Base-by-base conservation (phyloP, 1,140 invertebrate species). In the Anadara kagoshimensis region DNA sequence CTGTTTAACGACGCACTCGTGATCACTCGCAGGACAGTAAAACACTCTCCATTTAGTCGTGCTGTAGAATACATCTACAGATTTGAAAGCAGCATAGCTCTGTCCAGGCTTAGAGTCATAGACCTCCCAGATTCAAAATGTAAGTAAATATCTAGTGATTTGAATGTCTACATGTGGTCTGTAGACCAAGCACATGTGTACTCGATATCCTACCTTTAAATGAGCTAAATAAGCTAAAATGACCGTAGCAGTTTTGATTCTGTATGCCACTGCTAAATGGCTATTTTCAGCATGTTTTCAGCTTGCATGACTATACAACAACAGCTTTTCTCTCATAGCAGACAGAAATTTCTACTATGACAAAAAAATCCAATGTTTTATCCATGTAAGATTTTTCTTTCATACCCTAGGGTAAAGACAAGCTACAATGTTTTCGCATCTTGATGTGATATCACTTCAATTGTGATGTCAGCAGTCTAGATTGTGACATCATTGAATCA, bases 71-170 rank as follows among this genome's bases (percentile, higher is more conserved):
- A 83, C 65, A 82, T 69, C 7, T 85, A 86, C 73, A 80, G 68
- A 69, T 85, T 84, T 72, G 83, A 83, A 16, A 63, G 65, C 26
- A 84, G 83, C 41, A 18, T 82, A 24, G 62, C 73, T 10, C 69
- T 85, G 5, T 67, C 59, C 41, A 67, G 80, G 7, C 66, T 86
- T 22, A 74, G 76, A 36, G 77, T 86, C 12, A 43, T 76, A 29
- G 84, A 86, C 56, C 80, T 86, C n/a, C 80, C 84, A 3, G 82
- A 86, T 64, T 84, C 83, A 20, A 85, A 85, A 75, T 85, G 84
- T 86, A 78, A 82, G 85, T 79, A 54, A 44, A 18, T 16, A n/a
- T 44, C 47, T 57, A n/a, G 22, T 64, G 1, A 16, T 18, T 24
- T 64, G 0, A 1, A 12, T 47, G 0, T 14, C 14, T 18, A 18